These are phyloP conservation scores for Chaunax sp. DNA, from an alignment of 2,797 vertebrate genomes.

Conservation along the genomic window DNA sequence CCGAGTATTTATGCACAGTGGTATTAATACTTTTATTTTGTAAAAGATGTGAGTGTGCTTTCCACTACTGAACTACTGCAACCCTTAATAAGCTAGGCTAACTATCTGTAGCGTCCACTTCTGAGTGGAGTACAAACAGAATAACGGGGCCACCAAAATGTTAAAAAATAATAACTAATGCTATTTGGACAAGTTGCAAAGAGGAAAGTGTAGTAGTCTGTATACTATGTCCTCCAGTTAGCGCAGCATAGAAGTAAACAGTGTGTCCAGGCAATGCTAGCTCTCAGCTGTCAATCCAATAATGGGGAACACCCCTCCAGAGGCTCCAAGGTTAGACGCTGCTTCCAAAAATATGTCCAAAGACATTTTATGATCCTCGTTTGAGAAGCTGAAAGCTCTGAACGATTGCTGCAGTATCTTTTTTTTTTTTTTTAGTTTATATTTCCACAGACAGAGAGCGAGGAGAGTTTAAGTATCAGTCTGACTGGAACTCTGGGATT, in stretches of 20 bases:
- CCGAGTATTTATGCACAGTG: too few species aligned
- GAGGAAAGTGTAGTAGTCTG: neutral
- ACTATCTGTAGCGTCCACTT: neutral
- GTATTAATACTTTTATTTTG: neutral
- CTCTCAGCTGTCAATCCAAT: slow-evolving; percentile 1
- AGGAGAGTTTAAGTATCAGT: slow-evolving; percentile 24
- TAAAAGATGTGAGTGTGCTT: too few species aligned
- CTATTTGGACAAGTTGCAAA: neutral
- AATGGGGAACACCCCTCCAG: slow-evolving; percentile 1
- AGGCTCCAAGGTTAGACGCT: neutral
- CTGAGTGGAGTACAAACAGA: neutral
- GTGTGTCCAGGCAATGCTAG: neutral
- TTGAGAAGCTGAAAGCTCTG: neutral
- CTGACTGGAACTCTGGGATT: slow-evolving; percentile 38
- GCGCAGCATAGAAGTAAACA: slow-evolving; percentile 4
- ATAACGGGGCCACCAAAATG: neutral
- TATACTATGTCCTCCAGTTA: neutral
- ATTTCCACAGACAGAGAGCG: slow-evolving; percentile 8
- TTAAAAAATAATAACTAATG: neutral
- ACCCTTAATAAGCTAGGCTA: neutral
- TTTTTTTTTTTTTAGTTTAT: neutral
- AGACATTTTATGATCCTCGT: neutral
- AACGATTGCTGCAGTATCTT: neutral
- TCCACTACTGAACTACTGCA: neutral
- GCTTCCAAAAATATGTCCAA: slow-evolving; percentile 21